A percentile compares a stretch with the other conserved stretches of the same genome.
Conservation (phyloP, 2,797 vertebrate genomes). For the Phyllotis vaccarum region DNA sequence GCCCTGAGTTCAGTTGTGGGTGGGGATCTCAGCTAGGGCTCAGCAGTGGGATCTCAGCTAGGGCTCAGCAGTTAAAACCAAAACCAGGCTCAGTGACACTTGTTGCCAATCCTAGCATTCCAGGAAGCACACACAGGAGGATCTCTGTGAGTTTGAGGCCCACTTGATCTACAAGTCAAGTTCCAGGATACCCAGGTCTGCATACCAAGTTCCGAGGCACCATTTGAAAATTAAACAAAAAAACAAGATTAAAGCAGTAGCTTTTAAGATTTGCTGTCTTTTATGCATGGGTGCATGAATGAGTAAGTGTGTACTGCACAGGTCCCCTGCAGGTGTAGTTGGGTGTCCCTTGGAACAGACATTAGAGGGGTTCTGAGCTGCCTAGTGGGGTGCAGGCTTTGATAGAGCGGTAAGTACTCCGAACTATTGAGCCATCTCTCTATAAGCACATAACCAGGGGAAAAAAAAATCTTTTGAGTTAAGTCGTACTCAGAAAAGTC, state of each 20-base stretch:
- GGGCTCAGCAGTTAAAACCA: not conserved
- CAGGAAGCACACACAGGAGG: not conserved
- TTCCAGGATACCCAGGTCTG: not conserved
- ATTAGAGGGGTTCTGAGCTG: not conserved
- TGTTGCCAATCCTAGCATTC: not conserved
- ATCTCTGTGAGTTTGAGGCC: not conserved
- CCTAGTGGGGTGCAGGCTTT: not conserved
- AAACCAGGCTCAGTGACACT: not conserved
- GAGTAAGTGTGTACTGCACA: not conserved
- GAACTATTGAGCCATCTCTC: not conserved
- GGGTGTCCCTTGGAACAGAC: not conserved
- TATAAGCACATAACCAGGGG: not conserved
- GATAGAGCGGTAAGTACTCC: not conserved
- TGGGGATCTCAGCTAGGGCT: not conserved
- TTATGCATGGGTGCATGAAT: not conserved
- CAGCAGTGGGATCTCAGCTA: not conserved
- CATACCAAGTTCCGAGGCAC: not conserved
- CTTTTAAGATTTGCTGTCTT: not conserved
- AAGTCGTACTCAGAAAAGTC: conserved; percentile 33
- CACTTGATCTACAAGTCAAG: not conserved
- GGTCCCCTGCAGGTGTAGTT: not conserved
- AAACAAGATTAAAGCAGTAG: not conserved
- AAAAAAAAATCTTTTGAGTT: conserved; percentile 31
- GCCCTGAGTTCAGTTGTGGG: not conserved
- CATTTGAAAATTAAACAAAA: not conserved